Base-by-base conservation (phyloP, 2,113 vertebrate species). In the Gila orcuttii region DNA sequence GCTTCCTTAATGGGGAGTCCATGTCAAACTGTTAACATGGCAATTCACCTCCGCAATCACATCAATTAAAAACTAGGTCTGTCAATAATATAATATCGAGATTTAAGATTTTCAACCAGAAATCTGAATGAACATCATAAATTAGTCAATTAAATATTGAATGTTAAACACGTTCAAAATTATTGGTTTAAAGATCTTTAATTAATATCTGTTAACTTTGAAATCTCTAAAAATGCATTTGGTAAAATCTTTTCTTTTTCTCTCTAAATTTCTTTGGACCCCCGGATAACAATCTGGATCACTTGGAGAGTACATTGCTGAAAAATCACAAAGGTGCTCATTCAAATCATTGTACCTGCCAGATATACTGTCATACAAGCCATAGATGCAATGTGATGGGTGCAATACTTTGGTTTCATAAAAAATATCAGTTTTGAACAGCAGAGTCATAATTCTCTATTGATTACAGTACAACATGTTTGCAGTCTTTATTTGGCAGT, bases 311-410 rank as follows among this genome's bases (percentile, higher is more conserved):
- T 12, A 45, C 71, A 76, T 9, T 39, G 15, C 10, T 69, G 13
- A 23, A 55, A 60, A 73, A 59, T 66, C 68, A 59, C 52, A 57
- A 82, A 74, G 11, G 73, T 23, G 39, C n/a, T n/a, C 36, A 50
- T 55, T 79, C 39, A 47, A 8, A 78, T 21, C 9, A 23, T 12
- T 21, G 12, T 31, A 19, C 6, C 12, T 28, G 39, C 62, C 74
- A 92, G 89, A 88, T 88, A 88, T 86, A 36, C 3, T 81, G n/a
- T 28, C 19, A 80, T 74, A 33, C 50, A 25, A 47, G 86, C 86
- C 89, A 90, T 92, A 66, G 68, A 79, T 60, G 39, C 33, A 62
- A 78, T 84, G 68, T 89, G 80, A 19, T 21, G 39, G 28, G 52
- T 33, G 75, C 36, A 83, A 79, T 10, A 47, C 15, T 28, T 47